A percentile compares a stretch with the other conserved stretches of the same genome.
Evolutionary conservation across 2,797 vertebrate genomes (phyloP).

Genomic region (Oreochromis mossambicus): DNA sequence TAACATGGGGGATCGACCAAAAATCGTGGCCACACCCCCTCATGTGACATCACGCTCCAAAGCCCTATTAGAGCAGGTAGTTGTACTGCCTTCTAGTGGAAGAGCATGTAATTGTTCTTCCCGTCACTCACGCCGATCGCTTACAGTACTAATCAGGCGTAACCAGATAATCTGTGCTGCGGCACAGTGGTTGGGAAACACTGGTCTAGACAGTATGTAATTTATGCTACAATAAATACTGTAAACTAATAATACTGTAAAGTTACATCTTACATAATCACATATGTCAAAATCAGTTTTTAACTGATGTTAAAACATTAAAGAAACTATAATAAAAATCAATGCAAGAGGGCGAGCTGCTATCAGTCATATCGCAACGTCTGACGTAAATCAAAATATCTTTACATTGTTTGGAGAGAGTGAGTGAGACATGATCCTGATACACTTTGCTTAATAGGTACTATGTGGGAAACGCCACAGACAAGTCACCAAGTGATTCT

Average conservation of each 20-base stretch:
- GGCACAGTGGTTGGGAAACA: neutral
- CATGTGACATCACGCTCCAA: no score
- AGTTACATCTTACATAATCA: neutral
- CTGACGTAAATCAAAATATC: neutral
- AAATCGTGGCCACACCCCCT: no score
- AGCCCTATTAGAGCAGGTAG: neutral
- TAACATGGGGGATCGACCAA: no score
- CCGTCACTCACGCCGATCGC: accelerated
- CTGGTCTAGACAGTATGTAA: neutral
- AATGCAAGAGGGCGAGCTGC: neutral
- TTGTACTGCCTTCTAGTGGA: neutral
- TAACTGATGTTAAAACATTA: neutral
- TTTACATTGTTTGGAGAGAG: neutral
- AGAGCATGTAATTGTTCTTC: neutral
- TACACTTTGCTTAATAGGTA: neutral
- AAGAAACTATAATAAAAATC: neutral
- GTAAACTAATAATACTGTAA: neutral
- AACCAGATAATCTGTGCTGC: accelerated
- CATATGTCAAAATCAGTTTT: neutral
- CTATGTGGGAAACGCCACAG: neutral
- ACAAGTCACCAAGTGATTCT: neutral
- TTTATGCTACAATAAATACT: neutral
- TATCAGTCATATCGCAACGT: neutral
- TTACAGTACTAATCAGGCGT: neutral
- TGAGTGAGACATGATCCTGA: neutral